These are phyloP conservation scores for Saccostrea glomerata DNA, from an alignment of 1,140 invertebrate species.

Conservation along the genomic window DNA sequence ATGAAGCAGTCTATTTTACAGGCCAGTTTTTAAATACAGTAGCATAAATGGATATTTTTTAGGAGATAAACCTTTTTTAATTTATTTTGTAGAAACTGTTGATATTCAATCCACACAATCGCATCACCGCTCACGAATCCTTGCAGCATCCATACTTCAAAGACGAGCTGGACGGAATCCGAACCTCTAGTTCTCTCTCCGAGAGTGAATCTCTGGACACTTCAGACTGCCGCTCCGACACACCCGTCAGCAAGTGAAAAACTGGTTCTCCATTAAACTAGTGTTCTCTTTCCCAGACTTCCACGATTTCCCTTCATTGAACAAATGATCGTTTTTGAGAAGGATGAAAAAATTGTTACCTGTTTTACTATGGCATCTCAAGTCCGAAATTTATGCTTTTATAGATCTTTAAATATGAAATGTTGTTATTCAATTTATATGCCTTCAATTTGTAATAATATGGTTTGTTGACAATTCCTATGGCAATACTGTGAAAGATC, in stretches of 20 bases:
- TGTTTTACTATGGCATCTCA: background rate
- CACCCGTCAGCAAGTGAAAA: slow-evolving; percentile 71
- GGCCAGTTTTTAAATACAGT: too few relatives aligned
- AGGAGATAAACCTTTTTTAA: background rate
- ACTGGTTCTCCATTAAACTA: background rate
- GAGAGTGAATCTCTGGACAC: slow-evolving; percentile 66
- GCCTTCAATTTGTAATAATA: background rate
- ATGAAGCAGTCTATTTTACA: too few relatives aligned
- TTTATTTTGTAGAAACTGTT: slow-evolving; percentile 79
- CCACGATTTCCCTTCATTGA: background rate
- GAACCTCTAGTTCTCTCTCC: slow-evolving; percentile 70
- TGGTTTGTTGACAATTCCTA: slow-evolving; percentile 12
- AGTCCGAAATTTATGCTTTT: background rate
- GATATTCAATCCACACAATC: slow-evolving; percentile 94
- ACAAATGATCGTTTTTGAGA: background rate
- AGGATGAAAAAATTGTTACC: background rate
- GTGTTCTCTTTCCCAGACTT: background rate
- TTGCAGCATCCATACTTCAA: slow-evolving; percentile 97
- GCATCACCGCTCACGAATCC: slow-evolving; percentile 96
- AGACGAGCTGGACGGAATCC: slow-evolving; percentile 82
- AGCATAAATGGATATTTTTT: too few relatives aligned
- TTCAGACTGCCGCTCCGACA: slow-evolving; percentile 69
- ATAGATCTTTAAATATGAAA: background rate
- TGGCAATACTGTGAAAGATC: slow-evolving; percentile 8
- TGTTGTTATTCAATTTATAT: background rate